These are phyloP conservation scores for Leucoraja ocellata DNA, from an alignment of 2,797 vertebrate species.

Conservation along the genomic window DNA sequence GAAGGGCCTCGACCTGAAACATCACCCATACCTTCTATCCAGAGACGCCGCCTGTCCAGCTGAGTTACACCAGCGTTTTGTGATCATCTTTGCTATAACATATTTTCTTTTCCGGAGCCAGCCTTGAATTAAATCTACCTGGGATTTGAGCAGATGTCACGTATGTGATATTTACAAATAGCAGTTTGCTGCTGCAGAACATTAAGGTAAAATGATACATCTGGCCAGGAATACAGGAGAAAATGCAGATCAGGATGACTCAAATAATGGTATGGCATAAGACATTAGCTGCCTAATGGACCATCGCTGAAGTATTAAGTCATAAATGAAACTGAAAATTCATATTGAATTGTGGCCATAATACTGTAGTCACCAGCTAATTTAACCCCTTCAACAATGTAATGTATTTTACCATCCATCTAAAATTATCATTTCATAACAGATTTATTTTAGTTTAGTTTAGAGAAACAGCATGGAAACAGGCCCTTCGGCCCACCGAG, in stretches of 20 bases:
- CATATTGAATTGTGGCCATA: background rate
- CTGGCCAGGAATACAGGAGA: slow-evolving; percentile 22
- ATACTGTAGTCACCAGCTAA: background rate
- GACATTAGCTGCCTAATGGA: slow-evolving; percentile 56
- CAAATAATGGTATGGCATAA: slow-evolving; percentile 39
- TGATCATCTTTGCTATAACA: background rate
- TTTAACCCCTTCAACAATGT: slow-evolving; percentile 5
- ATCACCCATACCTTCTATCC: no score
- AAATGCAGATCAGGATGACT: slow-evolving; percentile 37
- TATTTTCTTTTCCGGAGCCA: background rate
- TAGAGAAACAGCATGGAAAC: no score
- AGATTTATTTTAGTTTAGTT: background rate
- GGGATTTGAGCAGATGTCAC: background rate
- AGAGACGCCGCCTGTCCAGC: no score
- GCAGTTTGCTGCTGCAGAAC: slow-evolving; percentile 14
- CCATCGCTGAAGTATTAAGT: slow-evolving; percentile 49
- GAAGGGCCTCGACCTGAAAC: no score
- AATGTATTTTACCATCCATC: background rate
- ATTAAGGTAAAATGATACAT: slow-evolving; percentile 37
- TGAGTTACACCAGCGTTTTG: no score
- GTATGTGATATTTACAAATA: slow-evolving; percentile 26
- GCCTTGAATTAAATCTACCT: background rate
- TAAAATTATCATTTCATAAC: background rate
- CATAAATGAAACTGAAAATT: slow-evolving; percentile 40
- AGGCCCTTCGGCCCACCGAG: no score